Evolutionary conservation across 2,888 invertebrate species (phyloP).

Genomic region (Drosophila infuscata): DNA sequence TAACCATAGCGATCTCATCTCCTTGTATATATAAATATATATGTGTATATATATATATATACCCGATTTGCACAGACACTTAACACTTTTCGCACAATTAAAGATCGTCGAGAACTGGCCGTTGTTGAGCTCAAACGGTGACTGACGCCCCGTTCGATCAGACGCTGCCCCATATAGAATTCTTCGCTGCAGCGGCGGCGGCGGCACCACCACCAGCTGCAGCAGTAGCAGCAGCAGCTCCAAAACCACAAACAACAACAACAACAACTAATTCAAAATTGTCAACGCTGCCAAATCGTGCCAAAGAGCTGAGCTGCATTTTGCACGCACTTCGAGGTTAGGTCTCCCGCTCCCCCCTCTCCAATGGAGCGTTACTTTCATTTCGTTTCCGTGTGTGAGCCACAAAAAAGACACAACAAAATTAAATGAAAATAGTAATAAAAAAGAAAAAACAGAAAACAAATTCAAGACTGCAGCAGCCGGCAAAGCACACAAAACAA

Average conservation of each 20-base stretch:
- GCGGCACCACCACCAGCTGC: not conserved
- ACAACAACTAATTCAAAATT: conserved; percentile 11
- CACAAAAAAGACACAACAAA: conserved; percentile 19
- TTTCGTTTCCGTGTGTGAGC: conserved; percentile 70
- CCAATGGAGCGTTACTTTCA: conserved; percentile 17
- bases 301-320: conserved; percentile 49
- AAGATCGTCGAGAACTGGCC: conserved; percentile 38
- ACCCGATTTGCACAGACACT: conserved; percentile 11
- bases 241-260: not conserved
- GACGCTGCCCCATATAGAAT: conserved; percentile 76
- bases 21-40: conserved; percentile 16
- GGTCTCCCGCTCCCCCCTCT: conserved; percentile 2
- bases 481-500: conserved; percentile 46
- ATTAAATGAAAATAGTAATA: not conserved
- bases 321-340: conserved; percentile 49
- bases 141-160: conserved; percentile 63
- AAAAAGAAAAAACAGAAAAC: not conserved
- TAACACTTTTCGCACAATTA: not conserved
- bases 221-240: conserved; percentile 8
- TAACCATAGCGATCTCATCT: conserved; percentile 55
- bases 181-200: conserved; percentile 40
- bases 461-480: conserved; percentile 18
- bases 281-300: conserved; percentile 54
- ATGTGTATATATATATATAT: not conserved
- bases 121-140: conserved; percentile 50